These are phyloP conservation scores for Phylloscopus trochilus DNA, from an alignment of 2,113 vertebrate species.

Conservation along the genomic window DNA sequence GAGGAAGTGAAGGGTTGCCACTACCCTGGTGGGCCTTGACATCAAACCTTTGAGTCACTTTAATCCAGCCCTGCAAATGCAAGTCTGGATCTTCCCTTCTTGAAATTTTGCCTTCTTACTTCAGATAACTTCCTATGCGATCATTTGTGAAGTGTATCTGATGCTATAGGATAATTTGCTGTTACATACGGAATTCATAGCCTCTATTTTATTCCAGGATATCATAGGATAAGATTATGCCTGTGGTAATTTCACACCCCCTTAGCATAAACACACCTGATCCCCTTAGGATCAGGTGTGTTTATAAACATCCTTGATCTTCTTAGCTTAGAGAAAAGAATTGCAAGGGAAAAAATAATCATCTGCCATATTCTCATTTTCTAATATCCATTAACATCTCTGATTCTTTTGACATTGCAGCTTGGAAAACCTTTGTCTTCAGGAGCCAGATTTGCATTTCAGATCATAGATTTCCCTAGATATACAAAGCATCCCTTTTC, in stretches of 20 bases:
- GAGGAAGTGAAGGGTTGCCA: neutral
- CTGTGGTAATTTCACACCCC: neutral
- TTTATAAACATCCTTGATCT: neutral
- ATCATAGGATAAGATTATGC: neutral
- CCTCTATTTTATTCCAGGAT: neutral
- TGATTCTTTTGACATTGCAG: neutral
- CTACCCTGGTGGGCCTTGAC: neutral
- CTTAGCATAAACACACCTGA: no score
- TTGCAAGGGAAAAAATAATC: neutral
- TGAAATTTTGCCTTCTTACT: neutral
- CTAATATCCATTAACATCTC: neutral
- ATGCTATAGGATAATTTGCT: neutral
- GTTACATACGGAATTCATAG: accelerated
- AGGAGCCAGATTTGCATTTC: neutral
- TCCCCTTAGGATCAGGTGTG: neutral
- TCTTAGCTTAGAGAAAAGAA: neutral
- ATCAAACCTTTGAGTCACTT: neutral
- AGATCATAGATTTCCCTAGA: neutral
- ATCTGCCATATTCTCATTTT: neutral
- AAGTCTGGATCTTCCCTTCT: neutral
- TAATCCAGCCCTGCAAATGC: neutral
- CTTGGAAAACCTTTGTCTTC: neutral
- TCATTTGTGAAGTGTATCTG: neutral
- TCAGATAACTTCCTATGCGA: neutral
- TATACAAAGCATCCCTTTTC: neutral